These are phyloP conservation scores for Lacerta agilis DNA, from an alignment of 2,797 vertebrate genomes.

Conservation along the genomic window DNA sequence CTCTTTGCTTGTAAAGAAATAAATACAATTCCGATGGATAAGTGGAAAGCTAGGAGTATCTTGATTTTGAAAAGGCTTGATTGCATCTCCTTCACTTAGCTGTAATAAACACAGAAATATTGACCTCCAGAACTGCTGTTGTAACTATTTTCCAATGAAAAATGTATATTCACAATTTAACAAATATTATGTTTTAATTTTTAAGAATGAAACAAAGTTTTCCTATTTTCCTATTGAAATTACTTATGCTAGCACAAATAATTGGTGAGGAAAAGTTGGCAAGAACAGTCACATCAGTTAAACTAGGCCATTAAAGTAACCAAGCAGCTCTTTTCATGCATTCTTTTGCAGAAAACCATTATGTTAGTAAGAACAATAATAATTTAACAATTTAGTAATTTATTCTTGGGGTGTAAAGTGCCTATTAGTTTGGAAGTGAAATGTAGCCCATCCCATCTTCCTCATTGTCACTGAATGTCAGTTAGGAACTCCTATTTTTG, in stretches of 20 bases:
- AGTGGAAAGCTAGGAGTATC: conserved; percentile 79
- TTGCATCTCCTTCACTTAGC: conserved; percentile 84
- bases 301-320: too few relatives aligned
- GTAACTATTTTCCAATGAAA: background rate
- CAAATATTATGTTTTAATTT: background rate
- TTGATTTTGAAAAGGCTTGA: conserved; percentile 83
- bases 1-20: conserved; percentile 90
- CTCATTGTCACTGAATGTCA: background rate
- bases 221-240: background rate
- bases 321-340: background rate
- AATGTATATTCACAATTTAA: background rate
- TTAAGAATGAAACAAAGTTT: background rate
- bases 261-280: background rate
- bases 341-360: background rate
- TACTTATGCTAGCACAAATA: background rate
- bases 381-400: background rate
- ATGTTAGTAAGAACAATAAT: background rate
- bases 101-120: conserved; percentile 65
- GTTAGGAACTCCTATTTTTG: background rate
- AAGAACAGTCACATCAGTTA: background rate
- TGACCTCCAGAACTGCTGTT: conserved; percentile 20
- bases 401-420: background rate
- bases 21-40: conserved; percentile 90
- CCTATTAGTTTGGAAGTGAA: background rate
- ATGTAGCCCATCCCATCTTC: background rate